These are phyloP conservation scores for Mastomys coucha DNA, from an alignment of 2,113 vertebrate genomes.

Conservation along the genomic window DNA sequence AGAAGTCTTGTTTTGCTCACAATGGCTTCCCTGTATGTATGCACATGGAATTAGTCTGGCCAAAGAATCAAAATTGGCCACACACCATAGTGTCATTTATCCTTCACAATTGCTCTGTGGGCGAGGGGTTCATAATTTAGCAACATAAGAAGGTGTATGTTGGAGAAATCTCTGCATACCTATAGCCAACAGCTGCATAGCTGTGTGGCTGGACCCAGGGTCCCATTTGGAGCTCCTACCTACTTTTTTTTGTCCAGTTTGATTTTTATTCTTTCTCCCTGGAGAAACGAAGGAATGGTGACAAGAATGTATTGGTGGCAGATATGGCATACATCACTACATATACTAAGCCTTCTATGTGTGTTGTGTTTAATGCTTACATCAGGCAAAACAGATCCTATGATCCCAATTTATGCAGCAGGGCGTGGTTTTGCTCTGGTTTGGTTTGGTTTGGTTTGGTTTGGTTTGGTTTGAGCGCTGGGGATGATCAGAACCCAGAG, in stretches of 20 bases:
- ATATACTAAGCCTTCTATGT: neutral
- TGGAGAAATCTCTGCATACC: too few relatives aligned
- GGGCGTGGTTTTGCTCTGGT: neutral
- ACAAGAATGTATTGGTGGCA: neutral
- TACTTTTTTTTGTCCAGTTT: neutral
- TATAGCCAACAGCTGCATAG: neutral
- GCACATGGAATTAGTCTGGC: neutral
- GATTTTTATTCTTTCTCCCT: neutral
- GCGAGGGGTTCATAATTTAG: neutral
- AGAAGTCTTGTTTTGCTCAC: neutral
- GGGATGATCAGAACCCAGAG: neutral
- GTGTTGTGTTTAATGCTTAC: neutral
- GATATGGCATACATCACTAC: neutral
- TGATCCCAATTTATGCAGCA: neutral
- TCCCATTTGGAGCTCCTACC: neutral
- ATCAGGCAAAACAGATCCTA: neutral
- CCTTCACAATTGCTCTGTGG: neutral
- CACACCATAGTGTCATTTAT: neutral
- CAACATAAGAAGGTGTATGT: neutral
- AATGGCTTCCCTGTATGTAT: neutral
- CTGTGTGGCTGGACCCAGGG: neutral
- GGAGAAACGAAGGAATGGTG: neutral
- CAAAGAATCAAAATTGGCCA: neutral
- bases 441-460: neutral
- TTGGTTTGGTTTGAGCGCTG: neutral